A percentile compares a stretch with the other conserved stretches of the same genome.
Evolutionary conservation across 2,888 invertebrate genomes (phyloP).

Genomic region (Anodontia alba): DNA sequence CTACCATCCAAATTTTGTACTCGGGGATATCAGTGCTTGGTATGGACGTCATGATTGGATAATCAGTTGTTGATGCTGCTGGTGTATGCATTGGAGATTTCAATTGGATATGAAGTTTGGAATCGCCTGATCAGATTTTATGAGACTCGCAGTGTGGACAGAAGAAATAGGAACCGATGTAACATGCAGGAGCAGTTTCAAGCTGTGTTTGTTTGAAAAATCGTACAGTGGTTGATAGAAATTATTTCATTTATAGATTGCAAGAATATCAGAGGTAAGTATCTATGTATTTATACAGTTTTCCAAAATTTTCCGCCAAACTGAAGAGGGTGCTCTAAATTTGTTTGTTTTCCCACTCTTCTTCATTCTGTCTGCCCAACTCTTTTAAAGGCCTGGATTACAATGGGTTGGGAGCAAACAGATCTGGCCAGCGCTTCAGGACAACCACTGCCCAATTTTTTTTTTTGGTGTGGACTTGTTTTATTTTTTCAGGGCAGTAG

Average conservation of each 20-base stretch:
- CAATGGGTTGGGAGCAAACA: background rate
- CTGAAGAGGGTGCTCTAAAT: background rate
- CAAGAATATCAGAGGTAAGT: background rate
- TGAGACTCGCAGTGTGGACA: too few species aligned
- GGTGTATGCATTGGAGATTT: too few species aligned
- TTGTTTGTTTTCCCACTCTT: background rate
- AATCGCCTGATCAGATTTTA: too few species aligned
- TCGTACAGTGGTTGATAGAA: too few species aligned
- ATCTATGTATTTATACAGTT: background rate
- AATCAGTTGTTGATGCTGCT: background rate
- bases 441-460: slow-evolving; percentile 7
- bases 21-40: too few species aligned
- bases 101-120: too few species aligned
- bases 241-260: too few species aligned
- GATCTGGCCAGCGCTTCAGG: slow-evolving; percentile 4
- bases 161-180: too few species aligned
- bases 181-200: too few species aligned
- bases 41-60: background rate
- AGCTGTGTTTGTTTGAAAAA: too few species aligned
- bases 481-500: background rate
- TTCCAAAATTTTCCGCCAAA: background rate
- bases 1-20: too few species aligned
- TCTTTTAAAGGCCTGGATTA: slow-evolving; percentile 3
- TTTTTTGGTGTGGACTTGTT: slow-evolving; percentile 6
- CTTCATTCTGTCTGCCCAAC: slow-evolving; percentile 2